Conservation (phyloP, 2,888 invertebrate genomes). For the Perizoma flavofasciatum region DNA sequence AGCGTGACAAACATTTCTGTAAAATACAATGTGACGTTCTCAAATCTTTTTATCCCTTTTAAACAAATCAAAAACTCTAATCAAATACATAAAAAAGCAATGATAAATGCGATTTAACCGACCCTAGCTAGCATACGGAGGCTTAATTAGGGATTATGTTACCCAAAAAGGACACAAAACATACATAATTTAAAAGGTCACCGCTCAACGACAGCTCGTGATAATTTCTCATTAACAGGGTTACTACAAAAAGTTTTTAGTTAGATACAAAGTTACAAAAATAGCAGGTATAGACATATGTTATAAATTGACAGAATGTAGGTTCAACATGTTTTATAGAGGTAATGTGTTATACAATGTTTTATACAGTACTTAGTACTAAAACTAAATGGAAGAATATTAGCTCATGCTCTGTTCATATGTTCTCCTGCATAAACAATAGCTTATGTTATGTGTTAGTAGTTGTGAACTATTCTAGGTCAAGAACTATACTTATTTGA, state of each 20-base stretch:
- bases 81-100: conserved; percentile 53
- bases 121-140: conserved; percentile 45
- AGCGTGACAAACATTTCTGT: background rate
- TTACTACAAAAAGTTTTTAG: conserved; percentile 5
- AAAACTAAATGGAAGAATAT: no score
- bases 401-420: no score
- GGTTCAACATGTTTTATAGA: no score
- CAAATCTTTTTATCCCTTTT: conserved; percentile 22
- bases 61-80: conserved; percentile 49
- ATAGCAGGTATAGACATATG: no score
- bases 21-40: background rate
- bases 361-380: no score
- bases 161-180: conserved; percentile 47
- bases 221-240: conserved; percentile 23
- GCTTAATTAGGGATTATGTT: conserved; percentile 57
- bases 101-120: conserved; percentile 52
- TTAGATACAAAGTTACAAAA: no score
- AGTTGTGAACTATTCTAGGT: no score
- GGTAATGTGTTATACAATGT: no score
- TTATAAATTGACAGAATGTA: no score
- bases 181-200: conserved; percentile 40
- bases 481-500: no score
- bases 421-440: no score
- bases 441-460: no score
- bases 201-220: conserved; percentile 16